Percentiles rank a stretch among this genome's conserved stretches.
phyloP scores from a whole-genome alignment of 2,888 invertebrate species.

The Chrysomela aeneicollis region DNA sequence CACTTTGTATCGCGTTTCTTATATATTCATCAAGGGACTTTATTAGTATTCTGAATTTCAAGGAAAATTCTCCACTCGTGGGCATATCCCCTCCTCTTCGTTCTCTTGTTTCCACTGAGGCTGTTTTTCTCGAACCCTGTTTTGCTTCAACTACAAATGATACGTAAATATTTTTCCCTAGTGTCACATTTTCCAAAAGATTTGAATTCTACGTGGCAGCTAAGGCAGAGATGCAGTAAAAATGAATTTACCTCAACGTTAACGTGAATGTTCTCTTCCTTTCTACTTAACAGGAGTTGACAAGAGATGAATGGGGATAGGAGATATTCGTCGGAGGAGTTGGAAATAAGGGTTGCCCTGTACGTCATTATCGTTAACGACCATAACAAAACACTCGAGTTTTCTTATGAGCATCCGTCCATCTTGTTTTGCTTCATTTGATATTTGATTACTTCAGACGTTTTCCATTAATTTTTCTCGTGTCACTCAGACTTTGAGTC shows the following conservation, averaged over 20 bases:
- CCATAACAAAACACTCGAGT: slow-evolving; percentile 58
- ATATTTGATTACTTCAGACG: slow-evolving; percentile 57
- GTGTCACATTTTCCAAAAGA: slow-evolving; percentile 56
- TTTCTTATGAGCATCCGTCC: slow-evolving; percentile 55
- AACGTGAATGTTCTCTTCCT: slow-evolving; percentile 27
- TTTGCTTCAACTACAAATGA: slow-evolving; percentile 37
- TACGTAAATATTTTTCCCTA: slow-evolving; percentile 56
- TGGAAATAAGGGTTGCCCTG: slow-evolving; percentile 51
- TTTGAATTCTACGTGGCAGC: slow-evolving; percentile 55
- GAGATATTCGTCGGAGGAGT: slow-evolving; percentile 34
- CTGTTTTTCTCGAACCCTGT: slow-evolving; percentile 30
- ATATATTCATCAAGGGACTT: slow-evolving; percentile 61
- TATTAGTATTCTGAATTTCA: slow-evolving; percentile 53
- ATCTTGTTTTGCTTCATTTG: slow-evolving; percentile 60
- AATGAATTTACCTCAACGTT: slow-evolving; percentile 50
- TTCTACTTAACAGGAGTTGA: slow-evolving; percentile 7
- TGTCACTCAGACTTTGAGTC: slow-evolving; percentile 10
- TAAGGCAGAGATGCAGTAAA: slow-evolving; percentile 51
- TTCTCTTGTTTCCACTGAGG: slow-evolving; percentile 25
- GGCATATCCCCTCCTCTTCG: slow-evolving; percentile 29
- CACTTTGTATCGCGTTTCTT: slow-evolving; percentile 61
- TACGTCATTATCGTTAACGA: slow-evolving; percentile 59
- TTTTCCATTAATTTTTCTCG: slow-evolving; percentile 38
- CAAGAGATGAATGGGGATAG: slow-evolving; percentile 31
- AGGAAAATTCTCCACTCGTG: slow-evolving; percentile 34